Percentiles rank a stretch among this genome's conserved stretches.
Conservation (phyloP, 2,113 vertebrate species). For the Muntiacus muntjak region DNA sequence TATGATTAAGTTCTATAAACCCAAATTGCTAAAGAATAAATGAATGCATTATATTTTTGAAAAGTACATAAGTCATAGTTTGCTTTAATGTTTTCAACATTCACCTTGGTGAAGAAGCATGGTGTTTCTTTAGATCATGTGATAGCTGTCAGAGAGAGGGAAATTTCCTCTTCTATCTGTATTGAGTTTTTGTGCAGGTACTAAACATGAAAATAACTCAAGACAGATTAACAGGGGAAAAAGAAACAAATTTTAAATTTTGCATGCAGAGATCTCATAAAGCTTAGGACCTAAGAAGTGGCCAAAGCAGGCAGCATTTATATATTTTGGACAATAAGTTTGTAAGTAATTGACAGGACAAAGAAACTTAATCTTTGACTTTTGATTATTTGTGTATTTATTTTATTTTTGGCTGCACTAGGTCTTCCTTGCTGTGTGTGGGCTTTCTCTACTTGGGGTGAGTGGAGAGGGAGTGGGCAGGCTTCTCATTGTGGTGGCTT, state of each 20-base stretch:
- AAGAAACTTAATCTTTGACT: neutral
- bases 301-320: neutral
- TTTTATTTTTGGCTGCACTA: neutral
- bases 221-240: neutral
- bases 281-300: neutral
- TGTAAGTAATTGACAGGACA: neutral
- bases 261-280: neutral
- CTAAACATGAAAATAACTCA: neutral
- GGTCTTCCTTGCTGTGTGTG: neutral
- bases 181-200: neutral
- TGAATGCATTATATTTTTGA: neutral
- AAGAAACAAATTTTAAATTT: neutral
- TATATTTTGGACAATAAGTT: neutral
- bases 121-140: neutral
- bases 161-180: neutral
- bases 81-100: neutral
- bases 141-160: neutral
- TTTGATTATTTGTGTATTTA: neutral
- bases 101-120: neutral
- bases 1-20: neutral
- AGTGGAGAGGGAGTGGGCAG: neutral
- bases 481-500: neutral
- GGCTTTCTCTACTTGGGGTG: accelerated
- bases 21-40: neutral
- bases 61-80: neutral